Percentiles rank a stretch among this genome's conserved stretches.
phyloP scores from a whole-genome alignment of 2,888 invertebrate genomes.

The Lasius platythorax region DNA sequence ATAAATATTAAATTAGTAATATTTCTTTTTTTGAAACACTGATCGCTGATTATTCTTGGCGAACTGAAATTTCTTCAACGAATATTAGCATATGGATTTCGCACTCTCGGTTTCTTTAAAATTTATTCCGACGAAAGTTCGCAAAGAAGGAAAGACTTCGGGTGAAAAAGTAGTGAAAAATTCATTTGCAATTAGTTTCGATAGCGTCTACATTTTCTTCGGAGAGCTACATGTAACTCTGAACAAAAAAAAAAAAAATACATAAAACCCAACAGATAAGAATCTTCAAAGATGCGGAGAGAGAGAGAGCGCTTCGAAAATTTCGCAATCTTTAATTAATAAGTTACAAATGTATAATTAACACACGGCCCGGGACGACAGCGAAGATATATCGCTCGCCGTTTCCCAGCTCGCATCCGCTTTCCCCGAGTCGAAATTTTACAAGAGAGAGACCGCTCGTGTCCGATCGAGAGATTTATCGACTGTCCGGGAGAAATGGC shows the following conservation, averaged over 20 bases:
- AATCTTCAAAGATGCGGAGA: background rate
- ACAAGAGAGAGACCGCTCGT: background rate
- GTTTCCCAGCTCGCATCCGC: conserved; percentile 4
- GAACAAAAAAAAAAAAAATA: background rate
- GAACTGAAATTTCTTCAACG: background rate
- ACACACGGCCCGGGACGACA: background rate
- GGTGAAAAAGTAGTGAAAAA: background rate
- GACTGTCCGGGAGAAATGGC: conserved; percentile 49
- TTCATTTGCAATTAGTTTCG: background rate
- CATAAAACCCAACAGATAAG: background rate
- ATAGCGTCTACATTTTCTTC: background rate
- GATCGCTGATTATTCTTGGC: background rate
- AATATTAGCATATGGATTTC: background rate
- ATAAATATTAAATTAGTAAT: too few species aligned
- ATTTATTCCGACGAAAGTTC: background rate
- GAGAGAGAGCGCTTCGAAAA: background rate
- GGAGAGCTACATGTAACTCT: background rate
- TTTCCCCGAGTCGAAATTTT: conserved; percentile 42
- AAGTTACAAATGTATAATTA: conserved; percentile 7
- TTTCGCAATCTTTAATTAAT: conserved; percentile 1
- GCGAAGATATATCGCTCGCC: too few species aligned
- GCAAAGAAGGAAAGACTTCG: background rate
- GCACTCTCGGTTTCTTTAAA: background rate
- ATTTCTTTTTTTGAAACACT: too few species aligned
- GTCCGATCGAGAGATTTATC: conserved; percentile 41